Conservation (phyloP, 2,888 invertebrate genomes). For the Ornithoptera alexandrae region DNA sequence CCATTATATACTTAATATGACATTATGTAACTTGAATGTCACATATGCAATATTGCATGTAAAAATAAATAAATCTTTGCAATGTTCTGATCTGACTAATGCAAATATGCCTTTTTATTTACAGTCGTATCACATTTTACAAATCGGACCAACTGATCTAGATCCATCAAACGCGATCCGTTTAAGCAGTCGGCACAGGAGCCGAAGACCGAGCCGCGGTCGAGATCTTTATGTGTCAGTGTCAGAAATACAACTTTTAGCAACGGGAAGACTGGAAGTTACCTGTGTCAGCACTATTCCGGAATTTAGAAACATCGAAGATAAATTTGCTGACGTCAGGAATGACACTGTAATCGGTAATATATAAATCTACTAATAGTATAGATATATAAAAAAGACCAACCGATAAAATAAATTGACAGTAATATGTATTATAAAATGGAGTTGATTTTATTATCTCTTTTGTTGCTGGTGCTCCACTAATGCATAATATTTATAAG, state of each 20-base stretch:
- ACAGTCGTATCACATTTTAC: slow-evolving; percentile 30
- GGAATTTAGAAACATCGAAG: slow-evolving; percentile 84
- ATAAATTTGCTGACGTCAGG: slow-evolving; percentile 86
- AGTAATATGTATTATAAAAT: too few relatives aligned
- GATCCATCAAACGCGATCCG: slow-evolving; percentile 54
- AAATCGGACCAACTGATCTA: slow-evolving; percentile 43
- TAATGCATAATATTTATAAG: too few relatives aligned
- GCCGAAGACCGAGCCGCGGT: slow-evolving; percentile 73
- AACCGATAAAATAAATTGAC: too few relatives aligned
- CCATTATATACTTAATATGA: too few relatives aligned
- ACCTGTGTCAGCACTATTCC: slow-evolving; percentile 90
- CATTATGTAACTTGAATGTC: too few relatives aligned
- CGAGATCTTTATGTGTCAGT: slow-evolving; percentile 85
- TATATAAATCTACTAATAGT: not conserved
- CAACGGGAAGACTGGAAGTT: slow-evolving; percentile 85
- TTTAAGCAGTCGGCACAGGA: slow-evolving; percentile 61
- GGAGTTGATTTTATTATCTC: too few relatives aligned
- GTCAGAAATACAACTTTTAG: slow-evolving; percentile 84
- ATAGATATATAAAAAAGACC: not conserved
- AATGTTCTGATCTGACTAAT: not conserved
- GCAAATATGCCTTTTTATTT: not conserved
- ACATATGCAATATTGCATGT: not conserved
- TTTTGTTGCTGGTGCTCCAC: too few relatives aligned
- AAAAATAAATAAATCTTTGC: not conserved
- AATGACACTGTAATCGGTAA: slow-evolving; percentile 85